Conservation (phyloP, 1,140 invertebrate species). For the Heliothis virescens region DNA sequence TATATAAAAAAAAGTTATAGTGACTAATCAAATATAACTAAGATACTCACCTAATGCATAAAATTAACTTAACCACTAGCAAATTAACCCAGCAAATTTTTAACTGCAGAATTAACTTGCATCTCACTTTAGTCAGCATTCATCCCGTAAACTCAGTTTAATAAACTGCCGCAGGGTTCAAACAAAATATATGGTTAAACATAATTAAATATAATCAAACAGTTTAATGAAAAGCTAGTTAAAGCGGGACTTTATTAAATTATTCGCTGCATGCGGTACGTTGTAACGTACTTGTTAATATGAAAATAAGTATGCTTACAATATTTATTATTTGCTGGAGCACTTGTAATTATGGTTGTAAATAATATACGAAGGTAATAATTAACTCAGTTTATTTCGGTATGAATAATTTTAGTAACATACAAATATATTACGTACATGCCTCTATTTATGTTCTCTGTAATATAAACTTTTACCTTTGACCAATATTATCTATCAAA, state of each 20-base stretch:
- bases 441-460: no score
- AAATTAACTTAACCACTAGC: background rate
- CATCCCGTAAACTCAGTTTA: background rate
- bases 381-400: no score
- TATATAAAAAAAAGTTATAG: no score
- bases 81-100: no score
- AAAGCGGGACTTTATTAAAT: constrained; percentile 13
- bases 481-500: no score
- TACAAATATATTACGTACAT: no score
- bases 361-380: background rate
- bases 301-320: constrained; percentile 27
- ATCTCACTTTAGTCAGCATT: background rate
- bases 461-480: no score
- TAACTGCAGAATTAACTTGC: background rate
- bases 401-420: no score
- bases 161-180: constrained; percentile 4
- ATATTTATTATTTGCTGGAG: constrained; percentile 1
- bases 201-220: constrained; percentile 24
- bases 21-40: no score
- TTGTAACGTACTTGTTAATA: constrained; percentile 9
- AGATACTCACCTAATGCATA: no score
- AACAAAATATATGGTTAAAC: constrained; percentile 26
- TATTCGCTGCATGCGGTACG: constrained; percentile 21
- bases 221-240: constrained; percentile 25
- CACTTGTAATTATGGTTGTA: background rate